Evolutionary conservation across 2,888 invertebrate genomes (phyloP), one percentile per base, ranked within the genome.

Genomic region (Chaitophorus viminalis): DNA sequence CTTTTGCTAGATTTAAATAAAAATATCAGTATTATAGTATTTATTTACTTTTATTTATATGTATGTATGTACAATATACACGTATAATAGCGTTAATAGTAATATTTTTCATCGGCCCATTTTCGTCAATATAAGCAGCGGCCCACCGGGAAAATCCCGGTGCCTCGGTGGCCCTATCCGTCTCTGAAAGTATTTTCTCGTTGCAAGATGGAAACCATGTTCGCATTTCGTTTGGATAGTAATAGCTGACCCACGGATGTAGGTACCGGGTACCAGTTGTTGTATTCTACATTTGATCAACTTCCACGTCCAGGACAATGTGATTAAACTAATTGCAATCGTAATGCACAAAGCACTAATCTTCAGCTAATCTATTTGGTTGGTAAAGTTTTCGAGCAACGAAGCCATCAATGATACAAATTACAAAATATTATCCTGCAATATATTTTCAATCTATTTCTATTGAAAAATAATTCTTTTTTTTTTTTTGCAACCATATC

Each of bases 301-400:
- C 46, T 8, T 36, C 39, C 29, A 68, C 39, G 21, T 46, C n/a
- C 25, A 4, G 65, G 39, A 84, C 60, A 76, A 76, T 76, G 31
- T 46, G 75, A 76, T 76, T 84, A 65, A 75, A 76, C 65, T 84
- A 65, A 84, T 84, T 84, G 83, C 60, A 39, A 0, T 25, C 8
- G 36, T 65, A 39, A 65, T 65, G 36, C 17, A 33, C 74, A 54
- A 54, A 29, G 74, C 72, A 74, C 74, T 74, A 75, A 84, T 84
- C 65, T 84, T 31, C 65, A 8, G 65, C 25, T 84, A 65, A 84
- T 74, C 52, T 9, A 21, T 18, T 31, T 17, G 29, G 29, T 31
- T 17, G 29, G 29, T 33, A 52, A 83, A n/a, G 60, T 74, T 74
- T 36, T 14, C 11, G 29, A 21, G 74, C 3, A 33, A 33, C 14